Evolutionary conservation across 2,888 invertebrate genomes (phyloP).

Genomic region (Ochropleura leucogaster): DNA sequence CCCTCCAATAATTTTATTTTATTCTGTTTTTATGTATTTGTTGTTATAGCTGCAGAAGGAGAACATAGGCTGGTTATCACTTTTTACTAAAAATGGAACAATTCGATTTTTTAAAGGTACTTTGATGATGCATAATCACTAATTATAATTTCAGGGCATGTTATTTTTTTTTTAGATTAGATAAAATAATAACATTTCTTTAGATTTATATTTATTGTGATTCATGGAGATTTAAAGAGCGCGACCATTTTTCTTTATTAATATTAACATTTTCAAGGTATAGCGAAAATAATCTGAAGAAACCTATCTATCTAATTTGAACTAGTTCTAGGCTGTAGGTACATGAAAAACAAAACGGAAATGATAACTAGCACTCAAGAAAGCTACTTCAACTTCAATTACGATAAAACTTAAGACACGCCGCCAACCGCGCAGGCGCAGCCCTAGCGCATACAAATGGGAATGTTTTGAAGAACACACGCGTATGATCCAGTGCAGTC

Average conservation of each 20-base stretch:
- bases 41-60: not conserved
- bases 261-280: not conserved
- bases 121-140: not conserved
- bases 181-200: no score
- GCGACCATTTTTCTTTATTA: not conserved
- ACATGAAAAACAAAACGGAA: slow-evolving; percentile 30
- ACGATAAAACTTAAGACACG: slow-evolving; percentile 43
- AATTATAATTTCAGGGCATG: not conserved
- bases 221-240: not conserved
- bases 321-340: slow-evolving; percentile 13
- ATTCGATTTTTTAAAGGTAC: not conserved
- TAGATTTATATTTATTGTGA: not conserved
- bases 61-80: not conserved
- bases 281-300: slow-evolving; percentile 1
- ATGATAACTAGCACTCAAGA: slow-evolving; percentile 38
- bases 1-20: no score
- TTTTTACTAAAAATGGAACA: not conserved
- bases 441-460: slow-evolving; percentile 73
- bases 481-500: slow-evolving; percentile 79
- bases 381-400: slow-evolving; percentile 37
- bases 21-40: no score
- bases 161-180: not conserved
- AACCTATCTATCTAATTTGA: not conserved
- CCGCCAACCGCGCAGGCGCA: slow-evolving; percentile 68
- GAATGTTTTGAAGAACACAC: slow-evolving; percentile 86